Base-by-base conservation (phyloP, 2,113 vertebrate genomes). In the Cyanistes caeruleus region DNA sequence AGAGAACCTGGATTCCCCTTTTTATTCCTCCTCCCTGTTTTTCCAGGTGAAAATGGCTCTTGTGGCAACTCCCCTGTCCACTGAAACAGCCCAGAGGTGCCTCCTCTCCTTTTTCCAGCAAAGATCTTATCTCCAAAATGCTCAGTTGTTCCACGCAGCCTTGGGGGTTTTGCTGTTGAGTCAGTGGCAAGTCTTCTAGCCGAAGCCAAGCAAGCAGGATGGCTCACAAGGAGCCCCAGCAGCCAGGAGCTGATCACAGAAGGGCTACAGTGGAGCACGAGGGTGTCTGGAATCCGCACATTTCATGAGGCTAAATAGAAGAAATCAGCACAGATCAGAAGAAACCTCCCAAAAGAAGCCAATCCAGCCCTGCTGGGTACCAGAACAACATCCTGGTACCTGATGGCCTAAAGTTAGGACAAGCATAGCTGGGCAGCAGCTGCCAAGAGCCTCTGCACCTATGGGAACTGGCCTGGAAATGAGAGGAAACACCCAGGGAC, bases 381-480 rank as follows among this genome's bases (percentile, higher is more conserved):
- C 65, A 11, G 4, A 87, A 43, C 33, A 59, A 43, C 43, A 67
- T 30, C 78, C 43, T 2, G 52, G 39, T 52, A 30, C 70, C 62
- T 35, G 7, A 6, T 0, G 37, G 62, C 56, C 85, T 21, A 6
- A 13, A 84, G 69, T 56, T 75, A 3, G 52, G 53, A 16, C 0
- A 12, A 28, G 22, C 19, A 80, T 37, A 37, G 65, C 60, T 55
- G 69, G 78, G 48, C 52, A 90, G 51, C 84, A 65, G 84, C 67
- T 41, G 44, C 72, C 5, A 5, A 33, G 25, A 59, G 53, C 3
- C 41, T 19, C 4, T 0, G 76, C 0, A 3, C 79, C 72, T 8
- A 14, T 0, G 0, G 87, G 44, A 51, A 46, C 1, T 2, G 52
- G 65, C 7, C 35, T 16, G 18, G 35, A 63, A 74, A 51, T 19